phyloP scores from a whole-genome alignment of 1,140 invertebrate genomes.

The Drosophila pruinosa region DNA sequence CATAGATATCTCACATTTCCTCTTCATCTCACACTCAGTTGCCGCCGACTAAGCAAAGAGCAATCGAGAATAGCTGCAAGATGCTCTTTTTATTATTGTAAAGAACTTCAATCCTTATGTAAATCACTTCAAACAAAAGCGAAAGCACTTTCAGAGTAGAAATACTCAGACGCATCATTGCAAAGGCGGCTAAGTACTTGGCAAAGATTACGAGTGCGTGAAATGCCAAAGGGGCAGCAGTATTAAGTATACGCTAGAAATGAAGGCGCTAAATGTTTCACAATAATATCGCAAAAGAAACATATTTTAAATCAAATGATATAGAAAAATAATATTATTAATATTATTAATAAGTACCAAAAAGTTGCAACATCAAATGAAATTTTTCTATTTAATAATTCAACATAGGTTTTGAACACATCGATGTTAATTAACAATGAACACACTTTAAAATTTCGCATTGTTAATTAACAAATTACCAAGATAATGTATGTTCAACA shows the following conservation, averaged over 20 bases:
- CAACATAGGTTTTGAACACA: not conserved
- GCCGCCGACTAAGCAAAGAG: slow-evolving; percentile 28
- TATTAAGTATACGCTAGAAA: not conserved
- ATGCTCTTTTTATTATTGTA: not conserved
- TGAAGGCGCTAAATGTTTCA: not conserved
- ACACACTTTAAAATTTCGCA: not conserved
- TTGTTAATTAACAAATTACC: no score
- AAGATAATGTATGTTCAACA: no score
- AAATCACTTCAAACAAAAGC: not conserved
- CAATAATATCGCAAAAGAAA: not conserved
- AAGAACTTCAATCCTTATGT: not conserved
- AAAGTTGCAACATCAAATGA: not conserved
- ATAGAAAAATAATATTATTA: no score
- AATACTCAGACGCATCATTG: not conserved
- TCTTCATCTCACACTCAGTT: not conserved
- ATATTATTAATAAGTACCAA: no score
- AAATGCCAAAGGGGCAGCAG: not conserved
- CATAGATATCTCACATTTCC: slow-evolving; percentile 37
- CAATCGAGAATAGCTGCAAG: slow-evolving; percentile 10
- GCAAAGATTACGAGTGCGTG: not conserved
- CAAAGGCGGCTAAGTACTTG: not conserved
- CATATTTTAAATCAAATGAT: no score
- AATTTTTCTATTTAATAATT: not conserved
- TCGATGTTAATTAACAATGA: not conserved
- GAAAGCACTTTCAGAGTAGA: not conserved